Base-by-base conservation (phyloP, 2,113 vertebrate genomes). In the Pseudonaja textilis region DNA sequence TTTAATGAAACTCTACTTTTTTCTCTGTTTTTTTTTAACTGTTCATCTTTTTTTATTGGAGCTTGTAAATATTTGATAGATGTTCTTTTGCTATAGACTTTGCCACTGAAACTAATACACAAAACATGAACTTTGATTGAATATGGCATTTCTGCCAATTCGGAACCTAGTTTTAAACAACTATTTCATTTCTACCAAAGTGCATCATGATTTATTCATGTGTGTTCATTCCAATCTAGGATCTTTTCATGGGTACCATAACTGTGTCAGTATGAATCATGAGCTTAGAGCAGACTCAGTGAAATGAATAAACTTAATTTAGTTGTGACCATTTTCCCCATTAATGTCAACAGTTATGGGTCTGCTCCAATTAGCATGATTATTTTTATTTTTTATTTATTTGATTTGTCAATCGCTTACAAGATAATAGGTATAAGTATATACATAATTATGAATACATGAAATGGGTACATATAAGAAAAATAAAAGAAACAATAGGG, bases 61-160 rank as follows among this genome's bases (percentile, higher is more conserved):
- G 56, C 85, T 59, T 57, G 85, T 90, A 90, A 93, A 93, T 93
- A 93, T 93, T 90, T 90, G 92, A 93, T 90, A 81, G 23, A 22
- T 61, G 29, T 34, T 34, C 55, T 59, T 25, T 47, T 50, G 14
- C n/a, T 18, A 11, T 26, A 20, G 64, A 57, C 39, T 47, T 47
- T 74, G 50, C 59, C 39, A 69, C 47, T 45, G 23, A 92, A 92
- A 45, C 88, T 56, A 42, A 42, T 34, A 39, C 5, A 56, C 14
- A 89, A 50, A 56, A 69, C 74, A 56, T 81, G 61, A 64, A 22
- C 25, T 45, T 50, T 85, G 29, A 11, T 56, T 93, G 88, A 59
- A 59, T 55, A 52, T 59, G 55, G 54, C 22, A 93, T 25, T 85
- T 89, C 69, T 57, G 54, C 20, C 54, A 89, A 59, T 89, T 85